phyloP scores from a whole-genome alignment of 2,888 invertebrate species.

The Neoascia interrupta region DNA sequence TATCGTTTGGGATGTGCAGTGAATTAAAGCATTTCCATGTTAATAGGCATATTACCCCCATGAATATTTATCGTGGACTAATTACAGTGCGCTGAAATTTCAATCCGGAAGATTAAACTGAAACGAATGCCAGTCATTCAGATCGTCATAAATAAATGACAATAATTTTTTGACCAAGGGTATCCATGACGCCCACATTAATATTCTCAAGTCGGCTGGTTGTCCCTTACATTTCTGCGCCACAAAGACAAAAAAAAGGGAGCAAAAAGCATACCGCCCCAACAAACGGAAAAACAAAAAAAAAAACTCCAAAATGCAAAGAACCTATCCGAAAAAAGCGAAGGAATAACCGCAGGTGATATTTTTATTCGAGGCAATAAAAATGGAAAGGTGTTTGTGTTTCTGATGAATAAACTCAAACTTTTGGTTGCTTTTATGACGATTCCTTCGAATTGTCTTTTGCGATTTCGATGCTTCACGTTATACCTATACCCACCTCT shows the following conservation, averaged over 20 bases:
- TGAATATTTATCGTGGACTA: background rate
- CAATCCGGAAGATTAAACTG: background rate
- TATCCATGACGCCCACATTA: background rate
- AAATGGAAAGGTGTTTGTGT: constrained; percentile 45
- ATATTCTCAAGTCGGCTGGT: background rate
- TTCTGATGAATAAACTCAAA: constrained; percentile 45
- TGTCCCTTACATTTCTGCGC: too few relatives aligned
- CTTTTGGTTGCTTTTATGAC: constrained; percentile 20
- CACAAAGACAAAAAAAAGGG: too few relatives aligned
- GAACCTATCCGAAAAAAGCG: constrained; percentile 18
- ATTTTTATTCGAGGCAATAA: constrained; percentile 50
- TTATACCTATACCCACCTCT: constrained; percentile 7
- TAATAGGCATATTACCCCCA: background rate
- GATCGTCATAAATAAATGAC: background rate
- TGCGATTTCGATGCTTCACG: constrained; percentile 36
- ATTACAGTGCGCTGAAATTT: background rate
- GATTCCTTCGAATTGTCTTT: constrained; percentile 34
- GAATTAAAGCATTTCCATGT: background rate
- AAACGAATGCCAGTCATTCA: background rate
- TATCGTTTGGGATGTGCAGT: background rate
- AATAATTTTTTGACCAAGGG: too few relatives aligned
- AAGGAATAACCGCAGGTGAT: constrained; percentile 51
- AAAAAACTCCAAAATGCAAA: constrained; percentile 1
- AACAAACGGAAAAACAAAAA: background rate
- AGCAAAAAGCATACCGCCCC: background rate